phyloP scores from a whole-genome alignment of 1,140 invertebrate species.

The Harpegnathos saltator region DNA sequence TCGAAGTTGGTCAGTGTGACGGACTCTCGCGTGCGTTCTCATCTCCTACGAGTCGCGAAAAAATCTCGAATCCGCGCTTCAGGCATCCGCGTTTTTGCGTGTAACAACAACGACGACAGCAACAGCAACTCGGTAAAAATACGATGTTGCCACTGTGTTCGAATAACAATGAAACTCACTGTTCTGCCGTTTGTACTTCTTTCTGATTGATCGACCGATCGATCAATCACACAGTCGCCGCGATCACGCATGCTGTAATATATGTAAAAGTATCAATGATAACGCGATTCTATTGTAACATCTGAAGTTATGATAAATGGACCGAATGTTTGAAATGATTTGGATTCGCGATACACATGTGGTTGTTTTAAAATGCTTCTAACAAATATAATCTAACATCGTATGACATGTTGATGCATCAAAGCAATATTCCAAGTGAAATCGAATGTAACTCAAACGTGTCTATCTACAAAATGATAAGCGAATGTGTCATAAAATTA shows the following conservation, averaged over 20 bases:
- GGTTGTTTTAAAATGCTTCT: conserved; percentile 54
- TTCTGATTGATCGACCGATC: too few species aligned
- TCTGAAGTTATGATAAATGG: too few species aligned
- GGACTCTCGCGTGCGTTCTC: conserved; percentile 35
- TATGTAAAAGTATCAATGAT: too few species aligned
- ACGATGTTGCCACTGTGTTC: neutral
- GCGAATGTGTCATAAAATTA: too few species aligned
- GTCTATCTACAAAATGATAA: too few species aligned
- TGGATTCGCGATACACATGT: neutral
- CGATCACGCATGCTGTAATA: too few species aligned
- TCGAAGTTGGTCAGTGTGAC: conserved; percentile 66
- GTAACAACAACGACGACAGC: neutral
- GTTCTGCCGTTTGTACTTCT: too few species aligned
- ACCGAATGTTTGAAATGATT: neutral
- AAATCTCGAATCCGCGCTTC: neutral
- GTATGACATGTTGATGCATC: too few species aligned
- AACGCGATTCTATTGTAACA: too few species aligned
- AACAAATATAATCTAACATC: neutral
- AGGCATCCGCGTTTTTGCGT: neutral
- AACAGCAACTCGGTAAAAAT: neutral
- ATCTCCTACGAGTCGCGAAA: conserved; percentile 6
- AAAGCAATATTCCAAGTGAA: too few species aligned
- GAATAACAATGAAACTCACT: neutral
- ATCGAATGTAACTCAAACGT: too few species aligned
- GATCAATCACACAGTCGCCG: too few species aligned